phyloP scores from a whole-genome alignment of 2,888 invertebrate species.

The Ephialtes manifestator region DNA sequence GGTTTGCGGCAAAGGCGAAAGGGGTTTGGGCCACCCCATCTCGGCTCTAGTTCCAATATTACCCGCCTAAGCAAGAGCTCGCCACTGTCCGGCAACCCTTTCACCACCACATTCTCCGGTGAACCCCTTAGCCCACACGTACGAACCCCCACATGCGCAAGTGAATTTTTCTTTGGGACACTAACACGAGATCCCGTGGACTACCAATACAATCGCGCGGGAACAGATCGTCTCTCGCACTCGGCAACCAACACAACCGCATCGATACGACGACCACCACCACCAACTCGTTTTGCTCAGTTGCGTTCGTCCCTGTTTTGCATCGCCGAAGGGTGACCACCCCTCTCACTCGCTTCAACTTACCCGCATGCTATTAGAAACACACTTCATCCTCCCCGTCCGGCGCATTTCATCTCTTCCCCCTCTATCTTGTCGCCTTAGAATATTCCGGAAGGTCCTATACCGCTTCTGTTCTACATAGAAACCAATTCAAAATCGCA shows the following conservation, averaged over 20 bases:
- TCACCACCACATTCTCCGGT: constrained; percentile 75
- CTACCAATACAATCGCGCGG: constrained; percentile 75
- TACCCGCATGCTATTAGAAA: constrained; percentile 52
- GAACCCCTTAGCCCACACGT: constrained; percentile 82
- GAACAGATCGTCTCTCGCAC: constrained; percentile 74
- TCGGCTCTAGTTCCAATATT: constrained; percentile 81
- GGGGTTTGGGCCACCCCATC: constrained; percentile 71
- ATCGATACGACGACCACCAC: constrained; percentile 70
- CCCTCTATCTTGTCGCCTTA: constrained; percentile 12
- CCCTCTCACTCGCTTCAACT: constrained; percentile 66
- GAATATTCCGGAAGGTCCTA: constrained; percentile 6
- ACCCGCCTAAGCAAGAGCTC: constrained; percentile 85
- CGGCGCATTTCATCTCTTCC: constrained; percentile 37
- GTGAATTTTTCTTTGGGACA: constrained; percentile 84
- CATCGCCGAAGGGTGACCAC: constrained; percentile 55
- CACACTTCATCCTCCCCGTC: constrained; percentile 38
- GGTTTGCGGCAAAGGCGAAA: constrained; percentile 67
- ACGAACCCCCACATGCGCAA: constrained; percentile 73
- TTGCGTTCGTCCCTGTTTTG: constrained; percentile 69
- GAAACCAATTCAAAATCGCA: neutral
- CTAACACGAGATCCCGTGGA: constrained; percentile 78
- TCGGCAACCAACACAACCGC: constrained; percentile 73
- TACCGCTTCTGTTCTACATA: neutral
- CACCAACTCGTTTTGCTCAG: constrained; percentile 47
- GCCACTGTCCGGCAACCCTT: constrained; percentile 86